Conservation (phyloP, 1,140 invertebrate genomes). For the Watersipora subatra region DNA sequence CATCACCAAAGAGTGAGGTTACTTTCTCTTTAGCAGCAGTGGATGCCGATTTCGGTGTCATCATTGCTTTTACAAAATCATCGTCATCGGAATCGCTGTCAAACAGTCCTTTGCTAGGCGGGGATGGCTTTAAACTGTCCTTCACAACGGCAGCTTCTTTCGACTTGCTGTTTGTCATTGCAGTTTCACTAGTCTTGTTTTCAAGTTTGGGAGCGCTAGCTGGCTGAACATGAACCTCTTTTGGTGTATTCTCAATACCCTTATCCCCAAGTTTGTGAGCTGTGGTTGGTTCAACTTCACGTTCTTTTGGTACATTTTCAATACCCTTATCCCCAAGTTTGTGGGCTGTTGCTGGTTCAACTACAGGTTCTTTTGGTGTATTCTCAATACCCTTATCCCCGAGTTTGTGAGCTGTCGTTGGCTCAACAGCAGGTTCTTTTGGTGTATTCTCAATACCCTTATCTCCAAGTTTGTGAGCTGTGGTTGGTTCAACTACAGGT, state of each 20-base stretch:
- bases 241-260: background rate
- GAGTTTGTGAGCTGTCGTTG: background rate
- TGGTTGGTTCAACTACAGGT: background rate
- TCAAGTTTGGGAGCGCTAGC: background rate
- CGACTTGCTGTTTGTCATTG: background rate
- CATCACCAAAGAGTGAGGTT: conserved; percentile 28
- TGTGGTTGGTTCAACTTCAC: background rate
- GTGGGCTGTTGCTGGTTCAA: background rate
- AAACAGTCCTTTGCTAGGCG: no score
- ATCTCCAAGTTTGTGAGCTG: background rate
- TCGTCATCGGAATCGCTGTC: conserved; percentile 12
- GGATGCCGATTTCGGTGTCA: background rate
- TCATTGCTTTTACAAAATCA: conserved; percentile 1
- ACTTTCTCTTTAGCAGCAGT: conserved; percentile 15
- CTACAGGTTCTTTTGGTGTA: background rate
- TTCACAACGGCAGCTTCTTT: background rate
- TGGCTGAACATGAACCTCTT: background rate
- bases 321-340: background rate
- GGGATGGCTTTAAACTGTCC: background rate
- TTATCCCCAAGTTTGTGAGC: background rate
- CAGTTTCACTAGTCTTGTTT: background rate
- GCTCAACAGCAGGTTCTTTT: background rate
- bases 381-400: background rate
- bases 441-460: background rate
- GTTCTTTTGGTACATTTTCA: background rate